phyloP scores from a whole-genome alignment of 2,113 vertebrate genomes.

The Pomatorhinus ruficollis region DNA sequence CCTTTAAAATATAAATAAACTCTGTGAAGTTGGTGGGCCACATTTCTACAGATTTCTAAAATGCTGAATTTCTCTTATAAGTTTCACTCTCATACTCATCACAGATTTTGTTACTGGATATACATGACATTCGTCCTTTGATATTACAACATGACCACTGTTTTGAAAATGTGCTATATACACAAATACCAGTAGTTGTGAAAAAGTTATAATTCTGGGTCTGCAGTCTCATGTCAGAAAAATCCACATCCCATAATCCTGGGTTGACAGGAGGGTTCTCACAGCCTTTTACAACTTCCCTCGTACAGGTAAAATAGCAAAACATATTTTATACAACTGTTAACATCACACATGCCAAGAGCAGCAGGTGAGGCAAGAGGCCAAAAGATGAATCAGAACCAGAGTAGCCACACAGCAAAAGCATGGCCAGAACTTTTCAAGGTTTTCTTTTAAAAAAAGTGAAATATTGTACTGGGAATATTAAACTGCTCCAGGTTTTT shows the following conservation, averaged over 20 bases:
- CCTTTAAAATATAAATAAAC: background rate
- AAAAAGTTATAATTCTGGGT: background rate
- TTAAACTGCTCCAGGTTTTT: conserved; percentile 50
- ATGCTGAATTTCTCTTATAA: background rate
- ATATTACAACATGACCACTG: background rate
- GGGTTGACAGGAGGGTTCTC: background rate
- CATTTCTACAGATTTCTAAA: background rate
- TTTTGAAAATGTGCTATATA: background rate
- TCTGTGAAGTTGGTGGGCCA: background rate
- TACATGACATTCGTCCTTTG: background rate
- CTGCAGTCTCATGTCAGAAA: background rate
- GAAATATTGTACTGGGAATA: background rate
- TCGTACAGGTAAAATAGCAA: background rate
- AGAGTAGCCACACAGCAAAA: background rate
- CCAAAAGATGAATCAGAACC: conserved; percentile 17
- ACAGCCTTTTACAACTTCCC: background rate
- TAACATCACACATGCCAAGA: background rate
- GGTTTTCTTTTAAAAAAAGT: background rate
- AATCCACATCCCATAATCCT: background rate
- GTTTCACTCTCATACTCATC: background rate
- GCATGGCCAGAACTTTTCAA: background rate
- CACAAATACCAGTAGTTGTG: background rate
- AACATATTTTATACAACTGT: background rate
- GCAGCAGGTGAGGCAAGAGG: background rate
- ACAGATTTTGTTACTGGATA: background rate